Conservation (phyloP, 2,888 invertebrate species). For the Xestia c-nigrum region DNA sequence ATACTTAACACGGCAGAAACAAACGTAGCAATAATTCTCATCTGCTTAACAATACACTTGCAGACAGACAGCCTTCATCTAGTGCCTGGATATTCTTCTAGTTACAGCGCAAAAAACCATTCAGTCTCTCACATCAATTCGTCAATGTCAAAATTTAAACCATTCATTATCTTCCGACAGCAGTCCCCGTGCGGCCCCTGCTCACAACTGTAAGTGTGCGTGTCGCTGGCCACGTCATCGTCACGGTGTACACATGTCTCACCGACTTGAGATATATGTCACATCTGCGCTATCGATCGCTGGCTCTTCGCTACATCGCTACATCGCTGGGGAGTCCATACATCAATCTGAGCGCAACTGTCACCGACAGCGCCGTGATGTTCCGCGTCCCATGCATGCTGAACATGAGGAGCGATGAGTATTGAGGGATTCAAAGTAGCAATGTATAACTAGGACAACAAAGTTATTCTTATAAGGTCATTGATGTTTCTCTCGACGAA, state of each 20-base stretch:
- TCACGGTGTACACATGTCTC: background rate
- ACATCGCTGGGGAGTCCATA: slow-evolving; percentile 6
- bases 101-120: background rate
- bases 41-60: background rate
- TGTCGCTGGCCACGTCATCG: too few species aligned
- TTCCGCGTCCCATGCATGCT: background rate
- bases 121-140: background rate
- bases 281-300: slow-evolving; percentile 32
- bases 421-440: background rate
- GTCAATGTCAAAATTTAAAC: background rate
- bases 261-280: background rate
- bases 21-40: background rate
- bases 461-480: background rate
- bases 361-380: background rate
- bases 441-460: background rate
- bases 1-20: too few species aligned
- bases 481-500: background rate
- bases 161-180: background rate
- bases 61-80: background rate
- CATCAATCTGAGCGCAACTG: slow-evolving; percentile 28
- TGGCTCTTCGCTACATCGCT: slow-evolving; percentile 22
- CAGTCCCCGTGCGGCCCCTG: background rate
- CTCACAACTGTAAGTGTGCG: background rate
- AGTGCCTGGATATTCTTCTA: background rate
- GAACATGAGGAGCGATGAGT: background rate